phyloP scores from a whole-genome alignment of 2,113 vertebrate genomes.

The Acinonyx jubatus region DNA sequence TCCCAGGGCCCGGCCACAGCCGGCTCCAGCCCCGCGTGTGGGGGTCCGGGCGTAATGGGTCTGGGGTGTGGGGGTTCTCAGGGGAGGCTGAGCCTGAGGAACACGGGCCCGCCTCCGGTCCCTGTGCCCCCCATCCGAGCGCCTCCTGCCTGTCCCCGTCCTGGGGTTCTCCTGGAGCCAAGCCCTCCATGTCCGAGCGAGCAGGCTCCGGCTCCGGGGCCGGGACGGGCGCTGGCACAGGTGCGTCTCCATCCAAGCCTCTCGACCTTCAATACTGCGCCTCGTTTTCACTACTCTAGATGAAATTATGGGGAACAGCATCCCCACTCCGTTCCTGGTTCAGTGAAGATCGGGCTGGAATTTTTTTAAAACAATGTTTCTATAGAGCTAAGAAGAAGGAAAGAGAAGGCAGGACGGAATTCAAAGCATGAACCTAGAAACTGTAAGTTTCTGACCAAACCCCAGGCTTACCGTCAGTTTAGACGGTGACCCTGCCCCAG shows the following conservation, averaged over 20 bases:
- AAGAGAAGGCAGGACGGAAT: conserved; percentile 29
- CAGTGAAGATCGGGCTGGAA: conserved; percentile 31
- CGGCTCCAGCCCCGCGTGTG: not conserved
- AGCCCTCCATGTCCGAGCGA: not conserved
- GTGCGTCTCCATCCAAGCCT: not conserved
- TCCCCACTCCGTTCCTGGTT: conserved; percentile 32
- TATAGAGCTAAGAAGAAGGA: not conserved
- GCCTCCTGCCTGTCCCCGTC: not conserved
- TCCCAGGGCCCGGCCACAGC: not conserved
- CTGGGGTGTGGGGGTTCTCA: not conserved
- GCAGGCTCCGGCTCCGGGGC: too few species aligned
- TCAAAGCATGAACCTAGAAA: not conserved
- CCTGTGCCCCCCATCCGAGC: not conserved
- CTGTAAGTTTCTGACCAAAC: conserved; percentile 28
- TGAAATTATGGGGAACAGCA: conserved; percentile 30
- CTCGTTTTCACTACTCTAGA: not conserved
- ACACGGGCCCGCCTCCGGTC: too few species aligned
- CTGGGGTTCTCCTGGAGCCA: too few species aligned
- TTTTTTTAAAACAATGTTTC: not conserved
- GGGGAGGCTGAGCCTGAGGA: not conserved
- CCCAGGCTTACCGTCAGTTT: not conserved
- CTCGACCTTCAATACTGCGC: not conserved
- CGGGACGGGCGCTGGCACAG: not conserved
- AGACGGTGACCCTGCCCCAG: not conserved
- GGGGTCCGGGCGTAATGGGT: too few species aligned